Percentiles rank a stretch among this genome's conserved stretches.
phyloP scores from a whole-genome alignment of 2,888 invertebrate genomes.

The Luperina testacea region DNA sequence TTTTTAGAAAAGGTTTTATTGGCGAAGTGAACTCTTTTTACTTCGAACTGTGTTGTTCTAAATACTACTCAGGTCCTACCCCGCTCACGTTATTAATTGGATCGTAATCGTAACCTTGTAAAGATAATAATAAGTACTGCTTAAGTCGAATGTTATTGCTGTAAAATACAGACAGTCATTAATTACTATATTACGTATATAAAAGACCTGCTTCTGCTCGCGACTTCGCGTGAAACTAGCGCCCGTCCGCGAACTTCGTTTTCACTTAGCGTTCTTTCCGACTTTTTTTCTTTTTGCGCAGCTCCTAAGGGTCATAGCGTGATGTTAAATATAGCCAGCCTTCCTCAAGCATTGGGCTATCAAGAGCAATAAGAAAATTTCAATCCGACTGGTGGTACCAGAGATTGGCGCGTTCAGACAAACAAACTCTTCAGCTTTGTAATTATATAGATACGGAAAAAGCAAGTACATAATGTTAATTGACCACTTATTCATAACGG shows the following conservation, averaged over 20 bases:
- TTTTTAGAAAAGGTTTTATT: slow-evolving; percentile 38
- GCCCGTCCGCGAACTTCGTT: neutral
- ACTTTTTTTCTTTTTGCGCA: neutral
- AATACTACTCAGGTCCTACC: no score
- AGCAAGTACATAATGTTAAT: slow-evolving; percentile 3
- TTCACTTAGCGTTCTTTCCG: neutral
- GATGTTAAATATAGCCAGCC: neutral
- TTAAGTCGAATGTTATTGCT: neutral
- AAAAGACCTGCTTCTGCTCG: neutral
- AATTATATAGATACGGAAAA: neutral
- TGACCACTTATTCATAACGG: neutral
- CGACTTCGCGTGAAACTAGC: neutral
- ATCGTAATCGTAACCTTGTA: neutral
- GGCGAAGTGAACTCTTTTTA: neutral
- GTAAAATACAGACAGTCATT: slow-evolving; percentile 3
- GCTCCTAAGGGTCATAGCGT: neutral
- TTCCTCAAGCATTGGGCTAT: neutral
- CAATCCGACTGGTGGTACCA: neutral
- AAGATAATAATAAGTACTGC: neutral
- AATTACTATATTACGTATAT: neutral
- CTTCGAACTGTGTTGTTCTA: neutral
- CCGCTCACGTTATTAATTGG: neutral
- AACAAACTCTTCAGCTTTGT: neutral
- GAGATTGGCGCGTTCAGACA: neutral
- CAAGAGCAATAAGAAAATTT: neutral